phyloP scores from a whole-genome alignment of 2,797 vertebrate genomes.

The Scolopax rusticola region DNA sequence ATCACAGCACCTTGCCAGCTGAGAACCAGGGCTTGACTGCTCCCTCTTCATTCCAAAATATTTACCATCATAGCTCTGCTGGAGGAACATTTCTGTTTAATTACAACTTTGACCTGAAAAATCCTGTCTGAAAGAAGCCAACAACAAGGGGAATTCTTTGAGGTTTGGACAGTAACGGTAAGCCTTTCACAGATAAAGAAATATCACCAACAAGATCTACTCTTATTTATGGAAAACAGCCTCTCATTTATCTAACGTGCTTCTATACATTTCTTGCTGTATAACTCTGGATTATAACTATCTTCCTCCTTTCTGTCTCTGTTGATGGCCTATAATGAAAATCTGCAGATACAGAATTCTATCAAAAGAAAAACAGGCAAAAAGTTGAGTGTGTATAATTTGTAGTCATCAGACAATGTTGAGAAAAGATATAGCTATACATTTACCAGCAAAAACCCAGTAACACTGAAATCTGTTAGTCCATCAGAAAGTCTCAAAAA shows the following conservation, averaged over 20 bases:
- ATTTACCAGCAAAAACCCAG: neutral
- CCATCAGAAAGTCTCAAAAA: neutral
- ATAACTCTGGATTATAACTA: neutral
- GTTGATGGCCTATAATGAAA: neutral
- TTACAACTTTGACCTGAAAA: neutral
- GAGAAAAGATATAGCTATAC: neutral
- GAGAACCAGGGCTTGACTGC: neutral
- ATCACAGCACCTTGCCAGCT: neutral
- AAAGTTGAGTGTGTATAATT: neutral
- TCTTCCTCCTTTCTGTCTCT: neutral
- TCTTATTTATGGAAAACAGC: neutral
- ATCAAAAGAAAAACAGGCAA: neutral
- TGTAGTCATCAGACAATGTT: neutral
- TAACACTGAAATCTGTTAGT: neutral
- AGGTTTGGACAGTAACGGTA: neutral
- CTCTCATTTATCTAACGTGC: neutral
- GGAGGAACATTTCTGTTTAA: neutral
- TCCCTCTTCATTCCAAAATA: neutral
- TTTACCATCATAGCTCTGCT: neutral
- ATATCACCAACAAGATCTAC: neutral
- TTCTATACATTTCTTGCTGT: neutral
- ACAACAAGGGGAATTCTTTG: neutral
- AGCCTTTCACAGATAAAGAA: neutral
- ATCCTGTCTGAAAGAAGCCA: neutral
- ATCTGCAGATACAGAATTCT: neutral